Conservation (phyloP, 1,140 invertebrate genomes). For the Pseudachorutes palmiensis region DNA sequence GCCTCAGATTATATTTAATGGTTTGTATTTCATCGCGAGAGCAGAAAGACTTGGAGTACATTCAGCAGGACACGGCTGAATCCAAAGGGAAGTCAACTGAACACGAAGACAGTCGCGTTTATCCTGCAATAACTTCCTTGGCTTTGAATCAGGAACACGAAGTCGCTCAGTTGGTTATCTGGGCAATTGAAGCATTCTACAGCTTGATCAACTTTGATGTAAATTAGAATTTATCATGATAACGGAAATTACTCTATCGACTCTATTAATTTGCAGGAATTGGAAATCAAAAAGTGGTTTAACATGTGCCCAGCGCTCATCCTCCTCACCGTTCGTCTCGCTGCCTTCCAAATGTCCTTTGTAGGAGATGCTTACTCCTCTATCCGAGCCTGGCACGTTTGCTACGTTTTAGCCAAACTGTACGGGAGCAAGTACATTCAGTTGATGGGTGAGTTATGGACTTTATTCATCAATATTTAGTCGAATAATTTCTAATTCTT, state of each 20-base stretch:
- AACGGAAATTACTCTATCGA: too few relatives aligned
- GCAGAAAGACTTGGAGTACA: not conserved
- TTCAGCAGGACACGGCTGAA: not conserved
- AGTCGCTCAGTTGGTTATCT: not conserved
- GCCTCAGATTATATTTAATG: too few relatives aligned
- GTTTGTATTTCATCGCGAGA: not conserved
- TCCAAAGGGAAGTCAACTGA: not conserved
- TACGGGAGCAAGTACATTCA: not conserved
- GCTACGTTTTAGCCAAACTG: not conserved
- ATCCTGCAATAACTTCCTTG: not conserved
- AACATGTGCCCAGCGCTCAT: not conserved
- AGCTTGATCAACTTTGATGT: not conserved
- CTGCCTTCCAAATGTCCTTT: not conserved
- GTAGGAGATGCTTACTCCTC: not conserved
- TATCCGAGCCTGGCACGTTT: constrained; percentile 1
- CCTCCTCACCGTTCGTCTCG: not conserved
- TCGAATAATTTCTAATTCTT: too few relatives aligned
- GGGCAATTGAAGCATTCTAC: not conserved
- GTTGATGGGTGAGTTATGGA: not conserved
- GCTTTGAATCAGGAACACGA: not conserved
- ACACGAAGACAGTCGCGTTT: not conserved
- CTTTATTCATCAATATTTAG: not conserved
- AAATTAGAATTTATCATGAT: not conserved
- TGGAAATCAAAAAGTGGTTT: not conserved
- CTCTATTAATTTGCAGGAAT: not conserved